phyloP scores from a whole-genome alignment of 1,140 invertebrate species.

The Achatina immaculata region DNA sequence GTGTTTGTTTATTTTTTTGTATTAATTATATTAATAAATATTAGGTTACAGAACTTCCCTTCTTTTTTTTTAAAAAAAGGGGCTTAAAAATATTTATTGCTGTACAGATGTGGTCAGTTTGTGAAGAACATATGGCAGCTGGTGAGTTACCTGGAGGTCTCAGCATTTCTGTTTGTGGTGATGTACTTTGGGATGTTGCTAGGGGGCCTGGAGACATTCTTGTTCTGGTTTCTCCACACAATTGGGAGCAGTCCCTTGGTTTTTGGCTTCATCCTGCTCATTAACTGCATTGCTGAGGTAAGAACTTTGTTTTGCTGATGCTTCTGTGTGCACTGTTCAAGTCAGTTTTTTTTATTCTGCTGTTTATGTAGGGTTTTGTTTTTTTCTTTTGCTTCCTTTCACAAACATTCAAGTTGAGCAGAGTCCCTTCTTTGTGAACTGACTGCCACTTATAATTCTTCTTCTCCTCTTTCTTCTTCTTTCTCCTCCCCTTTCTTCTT shows the following conservation, averaged over 20 bases:
- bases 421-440: not conserved
- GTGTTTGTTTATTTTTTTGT: no score
- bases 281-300: conserved; percentile 46
- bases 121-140: conserved; percentile 48
- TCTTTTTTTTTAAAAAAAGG: no score
- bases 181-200: conserved; percentile 45
- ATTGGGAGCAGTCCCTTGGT: conserved; percentile 36
- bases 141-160: conserved; percentile 41
- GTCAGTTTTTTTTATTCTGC: conserved; percentile 80
- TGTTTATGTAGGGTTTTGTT: no score
- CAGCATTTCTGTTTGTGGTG: conserved; percentile 38
- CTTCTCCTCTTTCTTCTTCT: no score
- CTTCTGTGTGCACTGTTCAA: conserved; percentile 81
- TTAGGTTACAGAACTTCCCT: no score
- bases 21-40: no score
- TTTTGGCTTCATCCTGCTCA: conserved; percentile 39
- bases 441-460: no score
- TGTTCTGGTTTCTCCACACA: conserved; percentile 43
- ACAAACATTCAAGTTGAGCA: not conserved
- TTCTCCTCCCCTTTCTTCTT: no score
- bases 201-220: conserved; percentile 41
- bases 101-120: conserved; percentile 44
- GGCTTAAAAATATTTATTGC: no score
- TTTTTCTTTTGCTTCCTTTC: not conserved
- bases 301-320: conserved; percentile 61